A percentile compares a stretch with the other conserved stretches of the same genome.
Evolutionary conservation across 2,888 invertebrate genomes (phyloP).

Genomic region (Drosophila aldrichi): DNA sequence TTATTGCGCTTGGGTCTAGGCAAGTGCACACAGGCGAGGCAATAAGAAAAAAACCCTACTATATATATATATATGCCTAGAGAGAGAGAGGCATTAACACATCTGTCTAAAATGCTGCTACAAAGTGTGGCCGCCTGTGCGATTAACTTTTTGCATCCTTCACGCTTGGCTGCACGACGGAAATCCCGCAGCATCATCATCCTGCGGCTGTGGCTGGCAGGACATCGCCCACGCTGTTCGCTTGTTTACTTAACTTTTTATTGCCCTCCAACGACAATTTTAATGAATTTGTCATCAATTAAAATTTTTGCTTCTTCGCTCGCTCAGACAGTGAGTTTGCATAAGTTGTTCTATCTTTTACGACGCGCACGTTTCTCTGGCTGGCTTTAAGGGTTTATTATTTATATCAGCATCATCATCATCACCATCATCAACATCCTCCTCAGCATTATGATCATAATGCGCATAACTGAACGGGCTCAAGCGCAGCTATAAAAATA

Average conservation of each 20-base stretch:
- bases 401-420: slow-evolving; percentile 25
- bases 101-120: slow-evolving; percentile 71
- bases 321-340: slow-evolving; percentile 62
- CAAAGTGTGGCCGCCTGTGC: slow-evolving; percentile 79
- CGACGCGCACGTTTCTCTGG: slow-evolving; percentile 63
- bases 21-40: slow-evolving; percentile 42
- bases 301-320: slow-evolving; percentile 70
- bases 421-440: not conserved
- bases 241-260: slow-evolving; percentile 65
- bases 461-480: slow-evolving; percentile 71
- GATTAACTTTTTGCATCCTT: slow-evolving; percentile 82
- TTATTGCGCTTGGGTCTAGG: slow-evolving; percentile 63
- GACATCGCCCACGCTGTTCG: slow-evolving; percentile 54
- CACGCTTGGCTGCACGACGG: slow-evolving; percentile 57
- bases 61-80: not conserved
- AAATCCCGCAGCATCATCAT: slow-evolving; percentile 27
- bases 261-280: slow-evolving; percentile 58
- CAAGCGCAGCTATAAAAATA: slow-evolving; percentile 77
- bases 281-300: slow-evolving; percentile 85
- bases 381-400: slow-evolving; percentile 62
- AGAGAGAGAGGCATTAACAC: slow-evolving; percentile 62
- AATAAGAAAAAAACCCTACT: slow-evolving; percentile 77
- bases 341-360: slow-evolving; percentile 63
- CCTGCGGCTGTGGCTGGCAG: slow-evolving; percentile 12
- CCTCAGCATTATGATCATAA: slow-evolving; percentile 36